Evolutionary conservation across 2,888 invertebrate genomes (phyloP), one percentile per base, ranked within the genome.

Genomic region (Euproctis similis): DNA sequence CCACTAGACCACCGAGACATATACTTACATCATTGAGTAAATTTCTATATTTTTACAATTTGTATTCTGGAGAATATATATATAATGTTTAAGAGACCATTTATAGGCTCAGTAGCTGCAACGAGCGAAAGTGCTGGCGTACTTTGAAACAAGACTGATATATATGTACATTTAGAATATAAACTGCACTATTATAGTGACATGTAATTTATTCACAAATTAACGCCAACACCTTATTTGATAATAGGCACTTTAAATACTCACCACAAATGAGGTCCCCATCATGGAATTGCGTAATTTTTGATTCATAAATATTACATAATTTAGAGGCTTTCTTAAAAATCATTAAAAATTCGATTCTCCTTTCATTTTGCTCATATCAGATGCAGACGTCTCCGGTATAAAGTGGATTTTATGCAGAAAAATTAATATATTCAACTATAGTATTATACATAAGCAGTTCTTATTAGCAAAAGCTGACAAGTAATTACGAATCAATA

Each of bases 141-240:
- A 46, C 48, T 42, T 46, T 52, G 46, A 46, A 43, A 54, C 49
- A 45, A 43, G 46, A 43, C 44, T 37, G 51, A 47, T 50, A 34
- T n/a, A n/a, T 14, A 14, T 29, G 25, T 42, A 44, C 44, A 49
- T 46, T 45, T 56, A 43, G 76, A 65, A 74, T 77, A 50, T 65
- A 71, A 76, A 77, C 57, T 58, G 59, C 52, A 11, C 31, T 53
- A 72, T 76, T 74, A 73, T n/a, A n/a, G n/a, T n/a, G n/a, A n/a
- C n/a, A n/a, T 64, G 52, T 54, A 46, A 44, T 56, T 57, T 42
- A 38, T 41, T 45, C 38, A 38, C 46, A 36, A n/a, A 39, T 28
- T 35, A 8, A 19, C 34, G 44, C 31, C 38, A 37, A 41, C 36
- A 34, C 26, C 39, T 27, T 36, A n/a, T n/a, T n/a, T n/a, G n/a